Evolutionary conservation across 2,113 vertebrate species (phyloP), one percentile per base, ranked within the genome.

Genomic region (Hydropotes inermis): DNA sequence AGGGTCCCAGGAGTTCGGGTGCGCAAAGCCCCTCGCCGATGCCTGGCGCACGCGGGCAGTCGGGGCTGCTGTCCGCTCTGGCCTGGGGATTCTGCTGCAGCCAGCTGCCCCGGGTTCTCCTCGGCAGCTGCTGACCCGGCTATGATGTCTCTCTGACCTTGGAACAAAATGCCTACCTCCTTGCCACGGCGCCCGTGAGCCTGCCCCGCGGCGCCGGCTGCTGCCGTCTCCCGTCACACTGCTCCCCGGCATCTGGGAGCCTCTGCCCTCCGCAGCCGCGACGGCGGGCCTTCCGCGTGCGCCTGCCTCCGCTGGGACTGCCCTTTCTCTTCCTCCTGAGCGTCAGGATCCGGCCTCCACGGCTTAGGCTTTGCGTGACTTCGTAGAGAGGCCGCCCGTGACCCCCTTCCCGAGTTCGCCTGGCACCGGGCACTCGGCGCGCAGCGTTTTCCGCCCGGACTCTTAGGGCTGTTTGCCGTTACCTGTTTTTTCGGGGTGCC

Each of bases 191-290:
- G 64, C 6, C 1, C 0, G 27, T 61, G 50, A 16, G 47, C 47
- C 87, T 64, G 36, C 17, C 43, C 13, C 10, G 33, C 10, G 45
- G 14, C 23, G 2, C 30, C 0, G 13, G 21, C 27, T 27, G 4
- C 2, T 0, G 15, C 64, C 19, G 36, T 39, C 11, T 74, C 67
- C 67, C 11, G 2, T 23, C 21, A 3, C 76, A 0, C 45, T 3
- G 76, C 45, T 16, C 76, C 12, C 15, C 45, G 1, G 47, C 7
- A 3, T 7, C 6, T 4, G 12, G 55, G 13, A 50, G 47, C 47
- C 45, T 12, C 82, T 19, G 55, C 67, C 9, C 21, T 70, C 17
- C n/a, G 57, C 54, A 16, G 76, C 76, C 27, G 0, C 16, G 2
- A 4, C 2, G 25, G 2, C 11, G 30, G 21, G 28, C 61, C 54